Evolutionary conservation across 1,140 invertebrate species (phyloP), one percentile per base, ranked within the genome.

Genomic region (Sycobia sp.): DNA sequence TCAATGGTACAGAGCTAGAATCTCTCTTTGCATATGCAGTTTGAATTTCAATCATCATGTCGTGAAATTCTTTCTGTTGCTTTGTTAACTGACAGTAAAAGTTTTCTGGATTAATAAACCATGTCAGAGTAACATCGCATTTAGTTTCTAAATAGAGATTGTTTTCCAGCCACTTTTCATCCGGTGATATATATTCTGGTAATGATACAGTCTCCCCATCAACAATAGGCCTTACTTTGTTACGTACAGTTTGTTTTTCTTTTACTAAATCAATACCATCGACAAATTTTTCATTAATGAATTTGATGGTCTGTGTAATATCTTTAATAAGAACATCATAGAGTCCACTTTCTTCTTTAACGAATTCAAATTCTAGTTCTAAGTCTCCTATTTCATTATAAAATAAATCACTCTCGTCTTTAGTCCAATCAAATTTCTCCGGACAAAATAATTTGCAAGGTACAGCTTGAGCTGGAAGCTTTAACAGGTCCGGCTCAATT

Each of bases 21-120:
- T 84, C n/a, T 63, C 83, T 78, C 0, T 79, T 81, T 46, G 79
- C 83, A 71, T 91, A 91, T 13, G 84, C 74, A 47, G 81, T 77
- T 47, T 90, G 89, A 58, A 92, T 88, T 27, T 87, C 83, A 55
- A 86, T 82, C 86, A 92, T 88, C 82, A 91, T 85, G 27, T 76
- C 71, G 16, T 84, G 79, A 69, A 90, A 90, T 68, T 86, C 83
- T 0, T 71, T 64, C 65, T 86, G 58, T 18, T 65, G 65, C 18
- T 62, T 53, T 3, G 68, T 59, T 14, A 86, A 73, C 69, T 90
- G 88, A 10, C 87, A 86, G 67, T 87, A 90, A 75, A 91, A 91
- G 63, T 86, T 85, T 53, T 85, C 82, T 0, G 90, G 90, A 67
- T 86, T 85, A n/a, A 83, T 78, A 69, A 86, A 87, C 87, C 87